Evolutionary conservation across 1,140 invertebrate genomes (phyloP).

Genomic region (Cecropterus lyciades): DNA sequence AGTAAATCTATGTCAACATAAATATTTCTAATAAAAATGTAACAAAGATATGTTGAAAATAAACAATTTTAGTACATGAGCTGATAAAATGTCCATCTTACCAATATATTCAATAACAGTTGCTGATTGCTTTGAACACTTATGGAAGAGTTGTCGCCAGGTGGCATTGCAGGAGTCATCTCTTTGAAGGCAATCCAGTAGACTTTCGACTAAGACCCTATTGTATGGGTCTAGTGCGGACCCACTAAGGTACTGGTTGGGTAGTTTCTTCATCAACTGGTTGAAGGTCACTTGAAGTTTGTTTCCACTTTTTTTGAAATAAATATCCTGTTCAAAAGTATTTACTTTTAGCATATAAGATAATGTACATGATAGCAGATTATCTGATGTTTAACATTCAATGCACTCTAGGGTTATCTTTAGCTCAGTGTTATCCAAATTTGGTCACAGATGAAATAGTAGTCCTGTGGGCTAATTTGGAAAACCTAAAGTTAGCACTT

Average conservation of each 20-base stretch:
- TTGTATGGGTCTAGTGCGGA: conserved; percentile 62
- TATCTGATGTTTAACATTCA: too few species aligned
- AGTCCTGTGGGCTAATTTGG: too few species aligned
- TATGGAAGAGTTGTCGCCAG: conserved; percentile 74
- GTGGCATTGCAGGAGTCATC: conserved; percentile 77
- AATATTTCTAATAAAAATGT: conserved; percentile 17
- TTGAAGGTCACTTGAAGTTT: conserved; percentile 79
- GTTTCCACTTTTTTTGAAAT: conserved; percentile 71
- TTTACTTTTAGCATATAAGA: neutral
- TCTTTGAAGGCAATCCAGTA: conserved; percentile 62
- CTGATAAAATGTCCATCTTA: conserved; percentile 37
- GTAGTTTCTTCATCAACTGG: conserved; percentile 77
- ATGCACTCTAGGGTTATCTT: too few species aligned
- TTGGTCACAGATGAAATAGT: too few species aligned
- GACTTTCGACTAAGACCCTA: conserved; percentile 59
- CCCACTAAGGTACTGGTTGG: conserved; percentile 72
- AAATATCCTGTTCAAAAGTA: conserved; percentile 63
- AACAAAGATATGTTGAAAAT: too few species aligned
- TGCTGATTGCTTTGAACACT: conserved; percentile 72
- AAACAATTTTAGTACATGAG: neutral
- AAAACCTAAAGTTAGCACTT: too few species aligned
- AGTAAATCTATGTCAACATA: too few species aligned
- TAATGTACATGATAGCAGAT: too few species aligned
- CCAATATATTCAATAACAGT: conserved; percentile 75
- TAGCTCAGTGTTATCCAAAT: too few species aligned